Conservation (phyloP, 2,888 invertebrate species). For the Vesta saturnalis region DNA sequence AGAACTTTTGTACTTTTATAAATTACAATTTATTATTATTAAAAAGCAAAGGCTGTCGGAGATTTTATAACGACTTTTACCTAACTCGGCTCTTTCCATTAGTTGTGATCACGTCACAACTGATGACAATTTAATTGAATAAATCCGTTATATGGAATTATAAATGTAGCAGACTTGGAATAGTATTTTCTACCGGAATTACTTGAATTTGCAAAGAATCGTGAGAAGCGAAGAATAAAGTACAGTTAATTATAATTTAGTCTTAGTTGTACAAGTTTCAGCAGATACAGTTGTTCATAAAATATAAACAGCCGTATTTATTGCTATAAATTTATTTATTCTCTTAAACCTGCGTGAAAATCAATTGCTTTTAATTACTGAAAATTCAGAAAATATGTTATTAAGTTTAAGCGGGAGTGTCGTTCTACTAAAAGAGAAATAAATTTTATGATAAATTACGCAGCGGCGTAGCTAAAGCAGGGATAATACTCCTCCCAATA, state of each 20-base stretch:
- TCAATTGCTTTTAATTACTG: too few relatives aligned
- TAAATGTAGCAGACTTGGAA: background rate
- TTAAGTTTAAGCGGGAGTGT: too few relatives aligned
- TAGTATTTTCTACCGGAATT: slow-evolving; percentile 10
- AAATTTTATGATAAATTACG: too few relatives aligned
- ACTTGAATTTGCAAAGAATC: slow-evolving; percentile 20
- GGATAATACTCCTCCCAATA: too few relatives aligned
- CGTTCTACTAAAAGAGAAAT: too few relatives aligned
- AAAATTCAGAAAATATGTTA: too few relatives aligned
- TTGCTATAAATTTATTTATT: too few relatives aligned
- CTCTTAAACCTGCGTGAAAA: too few relatives aligned
- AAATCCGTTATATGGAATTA: slow-evolving; percentile 17
- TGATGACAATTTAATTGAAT: slow-evolving; percentile 20
- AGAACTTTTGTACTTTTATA: slow-evolving; percentile 32
- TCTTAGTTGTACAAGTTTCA: slow-evolving; percentile 42
- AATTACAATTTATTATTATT: slow-evolving; percentile 34
- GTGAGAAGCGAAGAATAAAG: slow-evolving; percentile 37
- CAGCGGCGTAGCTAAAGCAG: too few relatives aligned
- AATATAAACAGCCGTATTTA: too few relatives aligned
- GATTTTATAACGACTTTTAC: slow-evolving; percentile 15
- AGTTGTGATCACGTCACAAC: slow-evolving; percentile 4
- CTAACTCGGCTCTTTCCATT: slow-evolving; percentile 23
- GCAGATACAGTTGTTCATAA: slow-evolving; percentile 36
- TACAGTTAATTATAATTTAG: slow-evolving; percentile 39
- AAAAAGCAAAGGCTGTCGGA: slow-evolving; percentile 18